Percentiles rank a stretch among this genome's conserved stretches.
Conservation (phyloP, 1,140 invertebrate genomes). For the Drosophila obscura region DNA sequence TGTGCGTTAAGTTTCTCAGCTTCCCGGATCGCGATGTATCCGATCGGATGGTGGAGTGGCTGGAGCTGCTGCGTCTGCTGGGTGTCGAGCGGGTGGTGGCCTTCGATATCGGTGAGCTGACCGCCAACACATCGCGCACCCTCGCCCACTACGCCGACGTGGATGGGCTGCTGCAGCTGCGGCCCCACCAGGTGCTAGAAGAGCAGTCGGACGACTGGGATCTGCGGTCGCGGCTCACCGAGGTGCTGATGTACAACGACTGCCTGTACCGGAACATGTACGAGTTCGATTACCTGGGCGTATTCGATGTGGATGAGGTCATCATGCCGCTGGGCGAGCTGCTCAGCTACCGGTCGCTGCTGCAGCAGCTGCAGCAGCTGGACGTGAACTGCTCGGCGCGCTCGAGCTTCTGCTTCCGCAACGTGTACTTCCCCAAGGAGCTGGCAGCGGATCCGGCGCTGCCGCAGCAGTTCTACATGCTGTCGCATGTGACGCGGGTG, state of each 20-base stretch:
- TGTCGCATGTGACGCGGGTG: slow-evolving; percentile 94
- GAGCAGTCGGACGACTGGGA: slow-evolving; percentile 88
- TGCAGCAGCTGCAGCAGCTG: slow-evolving; percentile 8
- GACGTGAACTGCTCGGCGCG: slow-evolving; percentile 63
- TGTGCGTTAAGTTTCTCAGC: slow-evolving; percentile 96
- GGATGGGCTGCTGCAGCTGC: slow-evolving; percentile 90
- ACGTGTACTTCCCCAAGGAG: slow-evolving; percentile 94
- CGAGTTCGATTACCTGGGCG: slow-evolving; percentile 93
- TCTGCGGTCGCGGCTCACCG: slow-evolving; percentile 93
- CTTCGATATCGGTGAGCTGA: slow-evolving; percentile 87
- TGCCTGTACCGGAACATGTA: slow-evolving; percentile 96
- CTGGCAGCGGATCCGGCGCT: slow-evolving; percentile 90
- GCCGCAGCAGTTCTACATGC: slow-evolving; percentile 94
- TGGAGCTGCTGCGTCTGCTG: slow-evolving; percentile 92
- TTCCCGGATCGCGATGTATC: slow-evolving; percentile 94
- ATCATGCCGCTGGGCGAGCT: slow-evolving; percentile 89
- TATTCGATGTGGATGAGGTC: slow-evolving; percentile 96
- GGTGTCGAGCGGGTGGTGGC: slow-evolving; percentile 95
- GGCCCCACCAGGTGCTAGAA: slow-evolving; percentile 90
- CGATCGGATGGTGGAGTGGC: slow-evolving; percentile 94
- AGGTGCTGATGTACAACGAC: slow-evolving; percentile 97
- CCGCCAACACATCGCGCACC: slow-evolving; percentile 64
- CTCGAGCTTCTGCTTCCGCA: slow-evolving; percentile 93
- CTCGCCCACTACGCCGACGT: slow-evolving; percentile 89
- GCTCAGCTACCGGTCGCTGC: slow-evolving; percentile 25